Percentiles rank a stretch among this genome's conserved stretches.
phyloP scores from a whole-genome alignment of 2,113 vertebrate species.

The Ia io region DNA sequence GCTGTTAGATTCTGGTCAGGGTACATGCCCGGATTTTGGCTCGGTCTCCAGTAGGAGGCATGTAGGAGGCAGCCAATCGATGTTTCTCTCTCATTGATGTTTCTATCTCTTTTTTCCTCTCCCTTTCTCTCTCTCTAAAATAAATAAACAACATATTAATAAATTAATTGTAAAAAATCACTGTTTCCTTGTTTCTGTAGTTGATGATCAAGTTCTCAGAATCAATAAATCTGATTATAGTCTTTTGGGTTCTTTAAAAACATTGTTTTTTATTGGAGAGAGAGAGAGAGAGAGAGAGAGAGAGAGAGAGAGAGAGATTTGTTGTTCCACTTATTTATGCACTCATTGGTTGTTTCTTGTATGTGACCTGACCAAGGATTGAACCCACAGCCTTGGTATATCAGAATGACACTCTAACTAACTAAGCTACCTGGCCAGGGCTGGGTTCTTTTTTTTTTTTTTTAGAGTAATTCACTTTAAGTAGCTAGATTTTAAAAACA shows the following conservation, averaged over 20 bases:
- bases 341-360: neutral
- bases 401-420: neutral
- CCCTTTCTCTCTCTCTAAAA: no score
- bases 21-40: no score
- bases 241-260: neutral
- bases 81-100: no score
- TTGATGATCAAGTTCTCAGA: neutral
- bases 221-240: neutral
- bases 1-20: no score
- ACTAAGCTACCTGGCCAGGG: neutral
- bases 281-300: no score
- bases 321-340: neutral
- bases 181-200: neutral
- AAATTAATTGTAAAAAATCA: neutral
- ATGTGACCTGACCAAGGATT: neutral
- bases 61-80: no score
- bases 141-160: no score
- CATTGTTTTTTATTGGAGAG: neutral
- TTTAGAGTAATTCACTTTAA: neutral
- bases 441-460: neutral
- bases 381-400: neutral
- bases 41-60: no score
- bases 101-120: no score
- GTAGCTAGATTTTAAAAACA: conserved; percentile 21
- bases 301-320: neutral